A percentile compares a stretch with the other conserved stretches of the same genome.
Conservation (phyloP, 2,113 vertebrate species). For the Galemys pyrenaicus region DNA sequence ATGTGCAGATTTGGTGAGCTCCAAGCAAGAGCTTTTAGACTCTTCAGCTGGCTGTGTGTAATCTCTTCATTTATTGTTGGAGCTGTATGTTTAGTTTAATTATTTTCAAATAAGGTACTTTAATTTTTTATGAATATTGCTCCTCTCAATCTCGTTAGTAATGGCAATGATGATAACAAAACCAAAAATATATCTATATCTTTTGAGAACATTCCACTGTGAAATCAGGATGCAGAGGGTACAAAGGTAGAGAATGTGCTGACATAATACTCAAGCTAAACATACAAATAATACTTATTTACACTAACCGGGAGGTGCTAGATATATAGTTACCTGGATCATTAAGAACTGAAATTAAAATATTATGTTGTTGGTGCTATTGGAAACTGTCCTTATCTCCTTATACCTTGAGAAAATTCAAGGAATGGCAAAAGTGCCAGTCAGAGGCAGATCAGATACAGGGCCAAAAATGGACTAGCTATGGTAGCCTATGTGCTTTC, state of each 20-base stretch:
- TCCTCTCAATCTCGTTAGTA: background rate
- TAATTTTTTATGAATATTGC: background rate
- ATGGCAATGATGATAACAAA: background rate
- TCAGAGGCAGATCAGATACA: background rate
- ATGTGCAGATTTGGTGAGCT: accelerated
- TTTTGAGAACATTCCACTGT: background rate
- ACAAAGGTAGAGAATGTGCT: background rate
- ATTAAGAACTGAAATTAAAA: conserved; percentile 13
- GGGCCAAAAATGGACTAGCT: background rate
- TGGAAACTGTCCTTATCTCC: background rate
- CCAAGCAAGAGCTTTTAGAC: background rate
- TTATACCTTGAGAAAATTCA: background rate
- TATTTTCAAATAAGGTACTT: conserved; percentile 19
- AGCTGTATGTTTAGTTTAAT: background rate
- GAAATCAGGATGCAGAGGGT: background rate
- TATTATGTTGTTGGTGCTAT: background rate
- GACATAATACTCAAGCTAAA: background rate
- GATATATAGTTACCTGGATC: background rate
- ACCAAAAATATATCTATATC: no score
- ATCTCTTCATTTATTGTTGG: background rate
- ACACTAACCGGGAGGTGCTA: background rate
- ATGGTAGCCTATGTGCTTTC: background rate
- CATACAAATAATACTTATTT: background rate
- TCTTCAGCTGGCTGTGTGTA: background rate
- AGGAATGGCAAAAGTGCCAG: background rate